Evolutionary conservation across 23 tunicate genomes (phyloP), one percentile per base, ranked within the genome.

Genomic region (Ciona savignyi): DNA sequence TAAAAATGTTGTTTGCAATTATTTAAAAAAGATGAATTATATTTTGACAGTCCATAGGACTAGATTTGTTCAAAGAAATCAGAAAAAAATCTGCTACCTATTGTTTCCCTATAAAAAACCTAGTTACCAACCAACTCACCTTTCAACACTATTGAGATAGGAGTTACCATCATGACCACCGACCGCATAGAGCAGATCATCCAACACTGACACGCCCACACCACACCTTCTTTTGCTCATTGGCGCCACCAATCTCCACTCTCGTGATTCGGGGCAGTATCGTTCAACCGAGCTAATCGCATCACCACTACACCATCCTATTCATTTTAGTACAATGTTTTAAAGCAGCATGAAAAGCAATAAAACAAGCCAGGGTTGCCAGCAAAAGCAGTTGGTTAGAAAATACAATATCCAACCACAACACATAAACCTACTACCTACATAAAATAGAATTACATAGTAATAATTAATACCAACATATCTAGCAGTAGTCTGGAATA

Each of bases 301-400:
- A 51, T 95, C 99, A 2, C 99, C 99, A 70, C 99, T 95, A 32
- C 99, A 95, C 99, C 99, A 95, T 26, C 96, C 90, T 84, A 60
- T 66, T 1, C 4, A 34, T 21, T 21, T 6, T 23, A 6, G 67
- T 9, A 63, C 24, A 63, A 27, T 49, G 20, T 11, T 49, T 49
- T n/a, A n/a, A n/a, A n/a, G n/a, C n/a, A n/a, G n/a, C n/a, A n/a
- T n/a, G n/a, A n/a, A n/a, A n/a, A n/a, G n/a, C n/a, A n/a, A n/a
- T n/a, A n/a, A n/a, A n/a, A n/a, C n/a, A n/a, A n/a, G n/a, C n/a
- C n/a, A n/a, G n/a, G n/a, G n/a, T n/a, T n/a, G n/a, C n/a, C n/a
- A n/a, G n/a, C n/a, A n/a, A n/a, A n/a, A n/a, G n/a, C n/a, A n/a
- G n/a, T n/a, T n/a, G n/a, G n/a, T n/a, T n/a, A n/a, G n/a, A n/a